Conservation (phyloP, 92 coral and sea anemone genomes). For the Metridium senile region DNA sequence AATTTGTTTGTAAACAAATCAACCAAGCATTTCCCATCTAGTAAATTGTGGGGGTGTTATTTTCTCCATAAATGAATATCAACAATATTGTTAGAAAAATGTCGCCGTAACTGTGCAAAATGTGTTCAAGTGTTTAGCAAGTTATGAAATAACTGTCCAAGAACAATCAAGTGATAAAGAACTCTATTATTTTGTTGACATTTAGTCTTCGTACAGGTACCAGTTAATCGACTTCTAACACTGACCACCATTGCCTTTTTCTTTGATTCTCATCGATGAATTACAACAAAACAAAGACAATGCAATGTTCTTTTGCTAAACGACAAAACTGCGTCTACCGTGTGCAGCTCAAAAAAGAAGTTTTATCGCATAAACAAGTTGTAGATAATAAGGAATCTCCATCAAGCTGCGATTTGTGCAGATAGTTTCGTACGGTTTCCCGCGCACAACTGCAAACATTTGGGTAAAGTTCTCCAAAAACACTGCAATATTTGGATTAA, state of each 20-base stretch:
- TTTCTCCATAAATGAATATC: too few species aligned
- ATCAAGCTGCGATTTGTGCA: neutral
- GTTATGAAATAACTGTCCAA: neutral
- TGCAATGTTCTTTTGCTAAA: neutral
- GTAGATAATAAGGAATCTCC: too few species aligned
- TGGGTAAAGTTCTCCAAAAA: too few species aligned
- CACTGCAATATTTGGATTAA: neutral
- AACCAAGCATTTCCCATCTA: too few species aligned
- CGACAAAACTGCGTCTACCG: too few species aligned
- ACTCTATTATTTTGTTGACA: constrained; percentile 6
- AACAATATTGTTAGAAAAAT: neutral
- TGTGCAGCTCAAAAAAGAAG: too few species aligned
- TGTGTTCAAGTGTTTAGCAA: neutral
- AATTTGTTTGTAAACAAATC: too few species aligned
- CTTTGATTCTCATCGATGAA: neutral
- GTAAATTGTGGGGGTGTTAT: too few species aligned
- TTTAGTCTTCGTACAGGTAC: constrained; percentile 16
- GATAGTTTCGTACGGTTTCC: neutral
- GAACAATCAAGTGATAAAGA: neutral
- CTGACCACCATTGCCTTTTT: neutral
- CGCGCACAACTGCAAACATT: too few species aligned
- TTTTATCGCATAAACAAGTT: too few species aligned
- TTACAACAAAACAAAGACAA: neutral
- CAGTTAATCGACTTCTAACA: constrained; percentile 6
- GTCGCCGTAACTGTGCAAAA: neutral